A percentile compares a stretch with the other conserved stretches of the same genome.
Conservation (phyloP, 2,797 vertebrate genomes). For the Phyllotis vaccarum region DNA sequence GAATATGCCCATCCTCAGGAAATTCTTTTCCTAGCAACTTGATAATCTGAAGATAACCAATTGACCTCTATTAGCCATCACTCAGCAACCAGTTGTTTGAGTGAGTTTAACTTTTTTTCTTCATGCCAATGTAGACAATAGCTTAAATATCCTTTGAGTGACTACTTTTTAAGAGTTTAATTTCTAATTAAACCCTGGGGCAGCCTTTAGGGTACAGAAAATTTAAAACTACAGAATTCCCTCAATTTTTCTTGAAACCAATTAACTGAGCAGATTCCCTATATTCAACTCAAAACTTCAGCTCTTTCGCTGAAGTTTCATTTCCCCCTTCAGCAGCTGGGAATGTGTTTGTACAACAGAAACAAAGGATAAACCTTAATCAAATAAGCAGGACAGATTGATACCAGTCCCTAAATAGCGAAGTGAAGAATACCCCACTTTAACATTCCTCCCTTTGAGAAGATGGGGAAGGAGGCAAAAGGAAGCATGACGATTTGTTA, state of each 20-base stretch:
- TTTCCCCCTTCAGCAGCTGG: slow-evolving; percentile 47
- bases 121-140: not conserved
- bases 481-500: slow-evolving; percentile 57
- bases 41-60: slow-evolving; percentile 41
- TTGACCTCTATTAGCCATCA: not conserved
- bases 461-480: slow-evolving; percentile 69
- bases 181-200: slow-evolving; percentile 56
- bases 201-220: slow-evolving; percentile 15
- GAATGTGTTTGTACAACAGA: slow-evolving; percentile 51
- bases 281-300: slow-evolving; percentile 19
- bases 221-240: slow-evolving; percentile 67
- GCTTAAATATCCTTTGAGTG: slow-evolving; percentile 1
- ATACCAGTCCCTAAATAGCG: slow-evolving; percentile 3
- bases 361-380: slow-evolving; percentile 38
- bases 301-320: slow-evolving; percentile 56
- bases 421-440: slow-evolving; percentile 16
- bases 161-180: slow-evolving; percentile 45
- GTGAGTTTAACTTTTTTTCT: slow-evolving; percentile 42
- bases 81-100: not conserved
- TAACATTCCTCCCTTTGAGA: slow-evolving; percentile 73
- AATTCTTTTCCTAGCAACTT: not conserved
- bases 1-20: not conserved
- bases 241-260: slow-evolving; percentile 27
- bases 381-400: not conserved
- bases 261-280: slow-evolving; percentile 66